Evolutionary conservation across 2,113 vertebrate species (phyloP).

Genomic region (Panthera uncia): DNA sequence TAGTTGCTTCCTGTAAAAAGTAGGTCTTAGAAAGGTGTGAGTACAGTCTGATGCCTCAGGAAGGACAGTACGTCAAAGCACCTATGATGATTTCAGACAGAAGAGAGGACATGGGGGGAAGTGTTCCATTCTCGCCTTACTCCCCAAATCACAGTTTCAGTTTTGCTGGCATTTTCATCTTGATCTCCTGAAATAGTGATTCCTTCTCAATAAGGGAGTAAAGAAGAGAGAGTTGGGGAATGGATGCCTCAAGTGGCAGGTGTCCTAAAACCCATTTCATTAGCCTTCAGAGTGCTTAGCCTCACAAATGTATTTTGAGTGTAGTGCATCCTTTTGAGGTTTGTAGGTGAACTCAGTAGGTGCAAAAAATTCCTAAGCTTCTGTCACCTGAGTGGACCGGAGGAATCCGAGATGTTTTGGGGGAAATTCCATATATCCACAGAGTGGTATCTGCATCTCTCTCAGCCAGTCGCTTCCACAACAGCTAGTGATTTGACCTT

Average conservation of each 20-base stretch:
- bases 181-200: neutral
- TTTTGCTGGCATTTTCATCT: constrained; percentile 18
- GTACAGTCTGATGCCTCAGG: neutral
- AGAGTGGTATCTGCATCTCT: neutral
- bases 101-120: neutral
- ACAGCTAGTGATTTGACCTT: neutral
- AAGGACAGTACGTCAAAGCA: neutral
- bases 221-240: neutral
- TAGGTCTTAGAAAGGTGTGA: neutral
- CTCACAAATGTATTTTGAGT: neutral
- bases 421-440: neutral
- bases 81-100: neutral
- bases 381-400: neutral
- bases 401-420: neutral
- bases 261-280: constrained; percentile 8
- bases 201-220: neutral
- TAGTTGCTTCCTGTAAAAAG: constrained; percentile 43
- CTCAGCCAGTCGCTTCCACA: neutral
- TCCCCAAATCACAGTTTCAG: neutral
- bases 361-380: neutral
- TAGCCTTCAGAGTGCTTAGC: neutral
- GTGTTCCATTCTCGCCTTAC: neutral
- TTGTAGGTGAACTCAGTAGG: neutral
- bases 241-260: neutral
- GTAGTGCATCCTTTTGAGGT: neutral